Evolutionary conservation across 2,888 invertebrate genomes (phyloP).

Genomic region (Drosophila limbata): DNA sequence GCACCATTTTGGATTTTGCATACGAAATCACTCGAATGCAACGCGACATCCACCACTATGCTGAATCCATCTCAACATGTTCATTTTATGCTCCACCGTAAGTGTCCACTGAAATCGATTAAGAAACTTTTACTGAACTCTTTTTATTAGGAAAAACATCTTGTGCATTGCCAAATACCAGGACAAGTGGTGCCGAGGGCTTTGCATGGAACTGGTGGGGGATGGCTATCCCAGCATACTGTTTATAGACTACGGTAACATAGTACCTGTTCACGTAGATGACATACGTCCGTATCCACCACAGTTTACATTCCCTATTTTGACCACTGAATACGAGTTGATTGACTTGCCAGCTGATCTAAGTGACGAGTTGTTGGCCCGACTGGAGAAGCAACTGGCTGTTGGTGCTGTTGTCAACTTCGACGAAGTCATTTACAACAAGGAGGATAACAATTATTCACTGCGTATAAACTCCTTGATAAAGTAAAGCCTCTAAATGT

Average conservation of each 20-base stretch:
- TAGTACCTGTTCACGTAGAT: constrained; percentile 68
- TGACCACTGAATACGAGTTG: constrained; percentile 78
- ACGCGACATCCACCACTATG: constrained; percentile 77
- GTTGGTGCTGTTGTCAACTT: constrained; percentile 42
- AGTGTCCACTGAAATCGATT: not conserved
- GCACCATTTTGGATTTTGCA: constrained; percentile 73
- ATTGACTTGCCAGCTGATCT: constrained; percentile 53
- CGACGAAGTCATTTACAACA: constrained; percentile 49
- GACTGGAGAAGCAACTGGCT: constrained; percentile 37
- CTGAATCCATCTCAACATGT: constrained; percentile 44
- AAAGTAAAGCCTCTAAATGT: not conserved
- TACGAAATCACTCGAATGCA: constrained; percentile 78
- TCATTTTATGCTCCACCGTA: constrained; percentile 79
- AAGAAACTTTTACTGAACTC: not conserved
- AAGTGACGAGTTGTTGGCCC: constrained; percentile 22
- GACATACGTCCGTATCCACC: constrained; percentile 82
- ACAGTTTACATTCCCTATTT: constrained; percentile 78
- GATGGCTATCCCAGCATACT: constrained; percentile 83
- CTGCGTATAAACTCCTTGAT: constrained; percentile 41
- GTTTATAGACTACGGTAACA: constrained; percentile 84
- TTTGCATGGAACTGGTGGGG: constrained; percentile 82
- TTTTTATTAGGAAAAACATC: constrained; percentile 65
- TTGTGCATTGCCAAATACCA: constrained; percentile 82
- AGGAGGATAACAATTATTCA: constrained; percentile 40
- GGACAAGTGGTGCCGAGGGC: constrained; percentile 83